Evolutionary conservation across 1,140 invertebrate species (phyloP).

Genomic region (Maconellicoccus hirsutus): DNA sequence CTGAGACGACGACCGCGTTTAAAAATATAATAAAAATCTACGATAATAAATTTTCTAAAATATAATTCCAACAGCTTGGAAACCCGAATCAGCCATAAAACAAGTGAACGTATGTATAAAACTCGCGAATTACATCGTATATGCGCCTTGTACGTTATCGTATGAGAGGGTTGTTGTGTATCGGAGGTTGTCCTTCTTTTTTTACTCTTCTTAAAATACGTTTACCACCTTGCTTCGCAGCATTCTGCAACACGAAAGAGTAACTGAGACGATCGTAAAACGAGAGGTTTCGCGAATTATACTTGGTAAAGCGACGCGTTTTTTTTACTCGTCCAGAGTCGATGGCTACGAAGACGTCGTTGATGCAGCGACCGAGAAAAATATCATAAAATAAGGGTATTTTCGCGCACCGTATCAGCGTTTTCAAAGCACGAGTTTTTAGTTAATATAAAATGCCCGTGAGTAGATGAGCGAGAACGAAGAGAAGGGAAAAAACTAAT

Average conservation of each 20-base stretch:
- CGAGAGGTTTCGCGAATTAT: not conserved
- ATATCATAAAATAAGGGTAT: not conserved
- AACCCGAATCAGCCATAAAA: not conserved
- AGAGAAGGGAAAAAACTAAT: not conserved
- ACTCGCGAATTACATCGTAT: slow-evolving; percentile 7
- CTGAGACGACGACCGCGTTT: not conserved
- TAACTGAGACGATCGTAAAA: not conserved
- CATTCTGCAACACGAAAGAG: too few relatives aligned
- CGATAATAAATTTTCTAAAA: not conserved
- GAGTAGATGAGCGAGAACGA: too few relatives aligned
- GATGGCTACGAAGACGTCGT: too few relatives aligned
- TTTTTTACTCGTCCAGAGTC: not conserved
- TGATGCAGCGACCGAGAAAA: not conserved
- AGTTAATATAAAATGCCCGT: not conserved
- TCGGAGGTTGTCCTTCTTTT: not conserved
- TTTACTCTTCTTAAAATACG: too few relatives aligned
- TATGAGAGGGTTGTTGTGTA: not conserved
- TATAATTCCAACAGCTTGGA: not conserved
- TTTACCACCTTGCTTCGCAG: too few relatives aligned
- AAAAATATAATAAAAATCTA: not conserved
- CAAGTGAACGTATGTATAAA: not conserved
- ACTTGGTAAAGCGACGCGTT: not conserved
- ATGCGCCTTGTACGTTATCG: too few relatives aligned
- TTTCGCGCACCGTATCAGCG: not conserved
- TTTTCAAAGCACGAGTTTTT: not conserved